Percentiles rank a stretch among this genome's conserved stretches.
phyloP scores from a whole-genome alignment of 2,888 invertebrate species.

The Acronicta aceris region DNA sequence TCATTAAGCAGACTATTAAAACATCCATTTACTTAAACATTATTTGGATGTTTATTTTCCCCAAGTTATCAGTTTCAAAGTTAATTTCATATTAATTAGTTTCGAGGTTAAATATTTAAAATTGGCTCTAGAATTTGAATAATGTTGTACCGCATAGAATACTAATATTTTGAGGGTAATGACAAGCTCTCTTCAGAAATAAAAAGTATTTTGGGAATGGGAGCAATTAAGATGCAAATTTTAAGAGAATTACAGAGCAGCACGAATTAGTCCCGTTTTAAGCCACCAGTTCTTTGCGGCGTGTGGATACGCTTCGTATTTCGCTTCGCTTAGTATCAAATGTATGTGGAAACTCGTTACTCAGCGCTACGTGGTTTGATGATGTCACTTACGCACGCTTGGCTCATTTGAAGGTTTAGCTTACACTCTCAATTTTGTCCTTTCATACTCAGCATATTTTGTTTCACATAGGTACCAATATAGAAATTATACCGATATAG shows the following conservation, averaged over 20 bases:
- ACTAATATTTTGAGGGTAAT: slow-evolving; percentile 48
- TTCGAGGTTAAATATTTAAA: slow-evolving; percentile 58
- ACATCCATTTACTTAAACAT: slow-evolving; percentile 7
- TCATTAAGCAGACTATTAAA: slow-evolving; percentile 17
- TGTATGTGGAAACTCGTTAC: neutral
- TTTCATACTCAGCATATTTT: too few species aligned
- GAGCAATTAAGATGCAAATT: slow-evolving; percentile 60
- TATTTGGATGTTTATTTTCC: slow-evolving; percentile 21
- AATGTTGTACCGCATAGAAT: slow-evolving; percentile 57
- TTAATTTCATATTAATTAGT: slow-evolving; percentile 64
- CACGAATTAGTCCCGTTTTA: slow-evolving; percentile 51
- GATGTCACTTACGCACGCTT: too few species aligned
- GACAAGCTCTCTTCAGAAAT: slow-evolving; percentile 42
- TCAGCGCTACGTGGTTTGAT: too few species aligned
- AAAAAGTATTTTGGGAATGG: slow-evolving; percentile 54
- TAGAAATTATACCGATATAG: too few species aligned
- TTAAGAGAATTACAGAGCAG: slow-evolving; percentile 48
- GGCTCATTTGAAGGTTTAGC: too few species aligned
- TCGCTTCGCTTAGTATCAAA: neutral
- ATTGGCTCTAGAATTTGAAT: slow-evolving; percentile 65
- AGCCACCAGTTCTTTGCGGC: neutral
- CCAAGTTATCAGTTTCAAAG: slow-evolving; percentile 48
- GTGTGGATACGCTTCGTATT: neutral
- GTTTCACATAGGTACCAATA: too few species aligned
- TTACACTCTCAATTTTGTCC: neutral